A percentile compares a stretch with the other conserved stretches of the same genome.
These are phyloP conservation scores for Eubucco bourcierii DNA, from an alignment of 2,113 vertebrate genomes.

Conservation along the genomic window DNA sequence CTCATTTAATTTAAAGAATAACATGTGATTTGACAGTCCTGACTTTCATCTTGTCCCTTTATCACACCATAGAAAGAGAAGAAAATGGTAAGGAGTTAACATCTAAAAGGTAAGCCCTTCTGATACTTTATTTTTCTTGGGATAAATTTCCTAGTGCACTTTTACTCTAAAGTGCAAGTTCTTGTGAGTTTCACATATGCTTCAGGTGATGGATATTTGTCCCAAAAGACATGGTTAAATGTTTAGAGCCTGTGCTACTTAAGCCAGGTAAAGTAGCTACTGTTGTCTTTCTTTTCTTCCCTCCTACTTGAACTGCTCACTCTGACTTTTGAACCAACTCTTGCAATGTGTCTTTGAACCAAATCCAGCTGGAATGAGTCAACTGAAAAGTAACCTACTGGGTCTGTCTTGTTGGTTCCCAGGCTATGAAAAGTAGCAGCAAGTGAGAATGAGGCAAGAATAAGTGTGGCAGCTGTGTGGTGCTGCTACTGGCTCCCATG, in stretches of 20 bases:
- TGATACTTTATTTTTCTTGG: not conserved
- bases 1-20: not conserved
- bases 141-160: not conserved
- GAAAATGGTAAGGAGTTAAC: not conserved
- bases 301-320: not conserved
- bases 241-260: not conserved
- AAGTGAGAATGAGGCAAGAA: not conserved
- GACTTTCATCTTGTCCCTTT: not conserved
- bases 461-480: not conserved
- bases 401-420: not conserved
- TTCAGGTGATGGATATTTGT: not conserved
- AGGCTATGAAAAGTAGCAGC: not conserved
- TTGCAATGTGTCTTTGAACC: not conserved
- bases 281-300: not conserved
- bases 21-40: not conserved
- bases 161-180: not conserved
- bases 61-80: not conserved
- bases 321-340: not conserved
- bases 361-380: not conserved
- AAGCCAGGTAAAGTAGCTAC: not conserved
- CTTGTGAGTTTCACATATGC: accelerated
- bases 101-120: not conserved
- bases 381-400: not conserved
- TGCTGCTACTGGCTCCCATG: not conserved
- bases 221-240: not conserved